Evolutionary conservation across 1,140 invertebrate genomes (phyloP).

Genomic region (Leptestheria dahalacensis): DNA sequence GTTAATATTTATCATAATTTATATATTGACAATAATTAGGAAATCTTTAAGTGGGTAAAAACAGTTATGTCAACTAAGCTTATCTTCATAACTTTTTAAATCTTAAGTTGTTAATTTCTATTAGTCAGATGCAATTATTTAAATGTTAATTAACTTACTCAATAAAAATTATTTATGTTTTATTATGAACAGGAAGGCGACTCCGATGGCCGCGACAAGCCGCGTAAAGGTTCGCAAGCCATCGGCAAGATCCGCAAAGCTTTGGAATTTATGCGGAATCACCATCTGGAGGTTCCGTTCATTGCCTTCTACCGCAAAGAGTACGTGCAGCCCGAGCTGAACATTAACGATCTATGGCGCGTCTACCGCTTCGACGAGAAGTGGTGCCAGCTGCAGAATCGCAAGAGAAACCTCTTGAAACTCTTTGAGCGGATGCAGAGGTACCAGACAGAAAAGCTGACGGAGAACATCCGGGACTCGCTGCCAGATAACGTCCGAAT

Average conservation of each 20-base stretch:
- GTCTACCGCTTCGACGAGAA: constrained; percentile 92
- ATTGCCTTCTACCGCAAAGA: constrained; percentile 98
- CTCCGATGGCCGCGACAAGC: constrained; percentile 18
- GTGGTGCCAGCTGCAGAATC: constrained; percentile 82
- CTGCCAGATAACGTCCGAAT: constrained; percentile 65
- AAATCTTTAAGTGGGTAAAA: no score
- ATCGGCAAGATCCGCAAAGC: constrained; percentile 83
- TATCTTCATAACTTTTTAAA: no score
- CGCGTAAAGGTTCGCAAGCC: constrained; percentile 38
- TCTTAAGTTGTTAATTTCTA: no score
- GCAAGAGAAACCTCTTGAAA: constrained; percentile 66
- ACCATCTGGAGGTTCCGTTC: constrained; percentile 90
- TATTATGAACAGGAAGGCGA: neutral
- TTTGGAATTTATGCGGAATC: constrained; percentile 88
- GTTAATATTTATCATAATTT: no score
- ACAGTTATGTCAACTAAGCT: no score
- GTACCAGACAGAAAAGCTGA: constrained; percentile 73
- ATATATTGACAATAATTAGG: no score
- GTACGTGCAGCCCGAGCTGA: constrained; percentile 85
- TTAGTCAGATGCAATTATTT: no score
- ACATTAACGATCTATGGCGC: constrained; percentile 92
- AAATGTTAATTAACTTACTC: neutral
- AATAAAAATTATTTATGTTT: neutral
- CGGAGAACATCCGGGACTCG: constrained; percentile 65
- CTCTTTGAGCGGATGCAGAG: constrained; percentile 85